phyloP scores from a whole-genome alignment of 2,888 invertebrate species.

The Lordiphosa andalusiaca region DNA sequence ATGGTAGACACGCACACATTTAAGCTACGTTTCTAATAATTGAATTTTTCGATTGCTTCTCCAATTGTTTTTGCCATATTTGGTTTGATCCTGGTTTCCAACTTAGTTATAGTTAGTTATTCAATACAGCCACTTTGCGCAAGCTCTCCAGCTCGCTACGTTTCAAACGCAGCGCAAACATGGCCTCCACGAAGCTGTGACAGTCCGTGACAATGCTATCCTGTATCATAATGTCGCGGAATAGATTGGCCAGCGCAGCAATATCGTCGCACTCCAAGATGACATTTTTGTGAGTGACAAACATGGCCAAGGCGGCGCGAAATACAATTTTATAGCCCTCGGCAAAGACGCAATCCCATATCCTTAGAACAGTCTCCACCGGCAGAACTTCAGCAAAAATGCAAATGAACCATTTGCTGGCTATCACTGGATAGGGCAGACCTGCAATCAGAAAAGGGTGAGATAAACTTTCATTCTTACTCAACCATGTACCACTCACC shows the following conservation, averaged over 20 bases:
- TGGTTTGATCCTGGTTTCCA: conserved; percentile 25
- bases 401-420: conserved; percentile 98
- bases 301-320: conserved; percentile 91
- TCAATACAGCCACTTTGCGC: conserved; percentile 76
- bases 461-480: background rate
- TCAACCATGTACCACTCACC: conserved; percentile 80
- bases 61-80: conserved; percentile 29
- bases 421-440: conserved; percentile 93
- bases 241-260: conserved; percentile 89
- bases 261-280: conserved; percentile 91
- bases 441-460: conserved; percentile 78
- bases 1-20: conserved; percentile 45
- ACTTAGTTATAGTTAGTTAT: conserved; percentile 33
- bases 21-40: conserved; percentile 63
- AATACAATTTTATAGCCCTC: conserved; percentile 97
- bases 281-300: conserved; percentile 86
- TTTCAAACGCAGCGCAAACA: conserved; percentile 88
- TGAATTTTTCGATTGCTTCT: conserved; percentile 72
- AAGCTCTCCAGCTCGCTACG: conserved; percentile 77
- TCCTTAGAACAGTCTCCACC: conserved; percentile 94
- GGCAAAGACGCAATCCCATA: conserved; percentile 97
- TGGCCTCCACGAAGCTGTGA: conserved; percentile 93
- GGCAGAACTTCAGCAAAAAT: conserved; percentile 96
- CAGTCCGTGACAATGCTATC: conserved; percentile 90
- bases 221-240: conserved; percentile 88